Base-by-base conservation (phyloP, 2,797 vertebrate species). In the Menidia menidia region DNA sequence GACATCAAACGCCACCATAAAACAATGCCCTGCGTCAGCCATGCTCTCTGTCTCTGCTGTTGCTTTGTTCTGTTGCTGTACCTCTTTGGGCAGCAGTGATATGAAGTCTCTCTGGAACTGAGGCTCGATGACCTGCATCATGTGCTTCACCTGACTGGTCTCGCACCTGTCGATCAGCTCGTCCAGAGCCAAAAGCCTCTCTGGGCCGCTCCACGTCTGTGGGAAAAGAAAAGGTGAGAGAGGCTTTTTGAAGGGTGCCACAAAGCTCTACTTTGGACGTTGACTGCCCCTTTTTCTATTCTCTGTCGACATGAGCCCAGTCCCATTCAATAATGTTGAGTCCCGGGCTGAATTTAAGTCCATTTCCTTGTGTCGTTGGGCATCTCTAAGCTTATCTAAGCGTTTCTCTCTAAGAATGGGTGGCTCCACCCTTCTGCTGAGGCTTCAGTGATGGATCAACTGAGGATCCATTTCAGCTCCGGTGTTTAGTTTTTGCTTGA, bases 31-130 rank as follows among this genome's bases (percentile, higher is more conserved):
- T 6, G 33, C 12, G 3, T 18, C 15, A 13, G 35, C 35, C 35
- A 31, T 6, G 4, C 3, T 45, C 4, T 2, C 4, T 18, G 16
- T 9, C 11, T 3, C 2, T 5, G 3, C 3, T 13, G 4, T 25
- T 30, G 2, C 9, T 13, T 13, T 19, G 25, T 50, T 19, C 31
- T 43, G 16, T 1, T 12, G 58, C 1, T 9, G 42, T 68, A 98
- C 97, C 97, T 98, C 97, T 95, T 98, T 98, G 73, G 97, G 97
- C 83, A 98, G 94, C 91, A 98, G 94, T 6, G 97, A 97, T 86
- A 98, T 98, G 90, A 98, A 98, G 94, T 98, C 97, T 88, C 97
- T 94, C 88, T 98, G 97, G 93, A 98, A 98, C 93, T 98, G 96
- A 13, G 97, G 97, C 89, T 98, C 96, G 84, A 98, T 97, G 73